Base-by-base conservation (phyloP, 2,888 invertebrate species). In the Eurytoma californica region DNA sequence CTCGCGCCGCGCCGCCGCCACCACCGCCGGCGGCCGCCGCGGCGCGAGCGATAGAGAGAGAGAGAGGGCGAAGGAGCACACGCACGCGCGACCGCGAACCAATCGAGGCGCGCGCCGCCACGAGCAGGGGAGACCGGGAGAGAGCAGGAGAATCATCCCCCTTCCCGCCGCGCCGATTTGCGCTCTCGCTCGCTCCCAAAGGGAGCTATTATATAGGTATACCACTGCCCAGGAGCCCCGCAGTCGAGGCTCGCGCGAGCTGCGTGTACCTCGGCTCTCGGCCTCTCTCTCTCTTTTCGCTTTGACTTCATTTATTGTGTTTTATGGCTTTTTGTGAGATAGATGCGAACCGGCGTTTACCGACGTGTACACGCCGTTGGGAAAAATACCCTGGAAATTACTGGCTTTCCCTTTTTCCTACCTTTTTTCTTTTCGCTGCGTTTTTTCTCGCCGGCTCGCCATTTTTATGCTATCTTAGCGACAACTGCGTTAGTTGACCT, bases 231-330 rank as follows among this genome's bases (percentile, higher is more conserved):
- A 39, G 30, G 12, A 16, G 55, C 5, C 30, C n/a, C 16, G n/a
- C 16, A 57, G 57, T 30, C 70, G 60, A 60, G 55, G 24, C 63
- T 66, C 58, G 66, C 18, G n/a, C 55, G 14, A 39, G 30, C 16
- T 28, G 28, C 60, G 24, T 18, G 39, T 9, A 39, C 28, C 28
- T 60, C 13, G 24, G 3, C n/a, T 53, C 14, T 16, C 0, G 49
- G 49, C 2, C 16, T 53, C 16, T 53, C 53, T 16, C 53, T 53
- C 53, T 51, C 51, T n/a, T n/a, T 47, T 57, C 47, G 60, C 70
- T 51, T 70, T 70, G 60, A 58, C 49, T 70, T 51, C 51, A n/a
- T 73, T 57, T 66, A 57, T 66, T 57, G 57, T 73, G 73, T 53
- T 66, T 66, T 66, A 65, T 55, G n/a, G 55, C 47, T 57, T 47